Base-by-base conservation (phyloP, 2,797 vertebrate species). In the Lacerta agilis region DNA sequence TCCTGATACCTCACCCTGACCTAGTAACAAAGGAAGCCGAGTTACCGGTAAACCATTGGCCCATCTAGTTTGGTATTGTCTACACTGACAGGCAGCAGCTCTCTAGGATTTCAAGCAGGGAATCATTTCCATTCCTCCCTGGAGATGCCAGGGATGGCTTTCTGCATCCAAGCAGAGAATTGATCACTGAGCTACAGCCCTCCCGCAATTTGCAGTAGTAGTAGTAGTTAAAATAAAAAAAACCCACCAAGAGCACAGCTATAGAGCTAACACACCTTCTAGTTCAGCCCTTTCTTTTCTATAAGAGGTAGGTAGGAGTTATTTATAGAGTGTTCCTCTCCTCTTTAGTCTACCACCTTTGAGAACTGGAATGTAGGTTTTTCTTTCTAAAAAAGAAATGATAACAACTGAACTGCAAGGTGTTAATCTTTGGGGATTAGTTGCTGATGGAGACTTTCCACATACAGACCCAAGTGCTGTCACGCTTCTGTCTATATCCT, bases 351-450 rank as follows among this genome's bases (percentile, higher is more conserved):
- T 33, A 75, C 33, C 61, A 41, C 69, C 66, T 90, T 64, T 67
- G 55, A 67, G 69, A 84, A 41, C 8, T 76, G 77, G 85, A 84
- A 90, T 67, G 43, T 79, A 73, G 49, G 27, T 78, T 77, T 78
- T 85, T 33, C 20, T 73, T n/a, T 38, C 36, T 38, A 36, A 64
- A 55, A 55, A 55, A 55, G 49, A 55, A 73, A 45, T 83, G 80
- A 75, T 90, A 84, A 72, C n/a, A 64, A 75, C 84, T 64, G 49
- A 83, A 72, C 45, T 78, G 73, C 79, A 84, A 58, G 33, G 75
- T 75, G 82, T 84, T 87, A 86, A 87, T 87, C 58, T 80, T 58
- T 29, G 36, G 36, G 81, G 81, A 87, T 90, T 87, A 90, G 55
- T 87, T 79, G 13, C 38, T 81, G 81, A 55, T 41, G 5, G 43